These are phyloP conservation scores for Drosophila mimica DNA, from an alignment of 2,888 invertebrate genomes.

Conservation along the genomic window DNA sequence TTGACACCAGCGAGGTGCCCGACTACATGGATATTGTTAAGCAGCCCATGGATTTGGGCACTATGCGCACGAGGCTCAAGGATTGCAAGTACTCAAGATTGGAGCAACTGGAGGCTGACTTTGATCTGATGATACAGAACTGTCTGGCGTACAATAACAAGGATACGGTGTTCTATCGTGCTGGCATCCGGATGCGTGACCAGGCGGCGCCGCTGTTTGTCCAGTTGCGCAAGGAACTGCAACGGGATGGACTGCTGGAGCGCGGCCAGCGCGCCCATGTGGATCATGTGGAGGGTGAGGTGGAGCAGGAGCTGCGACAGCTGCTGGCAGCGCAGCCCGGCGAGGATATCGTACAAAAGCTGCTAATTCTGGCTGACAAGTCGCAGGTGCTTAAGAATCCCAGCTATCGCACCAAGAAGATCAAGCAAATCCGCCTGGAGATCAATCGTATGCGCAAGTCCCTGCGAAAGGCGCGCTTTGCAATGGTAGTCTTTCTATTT, in stretches of 20 bases:
- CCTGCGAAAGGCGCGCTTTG: constrained; percentile 80
- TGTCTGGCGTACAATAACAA: constrained; percentile 97
- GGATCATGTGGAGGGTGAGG: constrained; percentile 86
- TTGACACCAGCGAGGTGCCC: constrained; percentile 94
- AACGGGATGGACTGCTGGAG: constrained; percentile 83
- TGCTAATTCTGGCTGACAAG: constrained; percentile 88
- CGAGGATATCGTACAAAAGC: constrained; percentile 83
- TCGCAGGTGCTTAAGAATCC: constrained; percentile 88
- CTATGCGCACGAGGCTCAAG: constrained; percentile 93
- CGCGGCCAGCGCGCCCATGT: constrained; percentile 82
- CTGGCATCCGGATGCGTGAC: constrained; percentile 95
- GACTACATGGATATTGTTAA: constrained; percentile 95
- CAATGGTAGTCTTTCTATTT: constrained; percentile 68
- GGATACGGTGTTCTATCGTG: constrained; percentile 97
- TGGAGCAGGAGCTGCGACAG: constrained; percentile 86
- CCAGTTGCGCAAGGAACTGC: constrained; percentile 90
- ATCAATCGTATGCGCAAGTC: constrained; percentile 86
- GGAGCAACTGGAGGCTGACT: constrained; percentile 94
- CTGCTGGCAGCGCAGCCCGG: constrained; percentile 81
- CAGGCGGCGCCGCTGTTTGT: constrained; percentile 93
- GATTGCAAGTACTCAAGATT: constrained; percentile 89
- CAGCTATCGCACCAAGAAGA: constrained; percentile 86
- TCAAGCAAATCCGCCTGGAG: constrained; percentile 87
- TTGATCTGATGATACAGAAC: constrained; percentile 97
- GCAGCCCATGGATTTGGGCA: constrained; percentile 95